These are phyloP conservation scores for Craterocephalus amniculus DNA, from an alignment of 2,797 vertebrate species.

Conservation along the genomic window DNA sequence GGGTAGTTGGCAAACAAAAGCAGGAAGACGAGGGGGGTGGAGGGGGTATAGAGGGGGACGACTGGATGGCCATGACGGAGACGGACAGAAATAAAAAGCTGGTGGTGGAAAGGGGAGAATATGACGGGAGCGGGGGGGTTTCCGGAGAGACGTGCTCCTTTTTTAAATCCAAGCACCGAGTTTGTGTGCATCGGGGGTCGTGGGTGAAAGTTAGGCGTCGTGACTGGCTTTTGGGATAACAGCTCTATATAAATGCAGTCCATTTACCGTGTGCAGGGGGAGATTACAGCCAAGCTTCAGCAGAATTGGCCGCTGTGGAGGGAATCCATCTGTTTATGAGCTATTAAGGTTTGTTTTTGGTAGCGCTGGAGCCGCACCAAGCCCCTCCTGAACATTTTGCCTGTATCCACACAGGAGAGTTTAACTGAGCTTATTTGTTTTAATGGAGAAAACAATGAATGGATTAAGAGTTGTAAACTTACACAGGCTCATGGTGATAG, in stretches of 20 bases:
- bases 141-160: conserved; percentile 32
- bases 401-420: conserved; percentile 4
- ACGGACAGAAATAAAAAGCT: conserved; percentile 58
- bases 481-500: conserved; percentile 33
- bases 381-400: conserved; percentile 10
- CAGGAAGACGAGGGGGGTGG: conserved; percentile 65
- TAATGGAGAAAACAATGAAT: not conserved
- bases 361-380: conserved; percentile 1
- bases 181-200: conserved; percentile 7
- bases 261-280: conserved; percentile 53
- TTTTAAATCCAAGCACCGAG: conserved; percentile 1
- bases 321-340: conserved; percentile 40
- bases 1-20: conserved; percentile 76
- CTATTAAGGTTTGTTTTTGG: conserved; percentile 19
- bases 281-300: conserved; percentile 44
- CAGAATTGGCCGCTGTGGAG: conserved; percentile 33
- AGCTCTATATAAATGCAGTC: conserved; percentile 53
- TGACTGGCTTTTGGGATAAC: conserved; percentile 34
- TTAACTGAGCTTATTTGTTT: conserved; percentile 8
- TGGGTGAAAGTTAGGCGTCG: conserved; percentile 25
- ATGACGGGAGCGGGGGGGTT: conserved; percentile 30
- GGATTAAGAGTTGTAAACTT: not conserved
- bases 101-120: conserved; percentile 30
- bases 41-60: conserved; percentile 8
- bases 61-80: conserved; percentile 29